Evolutionary conservation across 2,888 invertebrate genomes (phyloP), one percentile per base, ranked within the genome.

Genomic region (Chirona hameri): DNA sequence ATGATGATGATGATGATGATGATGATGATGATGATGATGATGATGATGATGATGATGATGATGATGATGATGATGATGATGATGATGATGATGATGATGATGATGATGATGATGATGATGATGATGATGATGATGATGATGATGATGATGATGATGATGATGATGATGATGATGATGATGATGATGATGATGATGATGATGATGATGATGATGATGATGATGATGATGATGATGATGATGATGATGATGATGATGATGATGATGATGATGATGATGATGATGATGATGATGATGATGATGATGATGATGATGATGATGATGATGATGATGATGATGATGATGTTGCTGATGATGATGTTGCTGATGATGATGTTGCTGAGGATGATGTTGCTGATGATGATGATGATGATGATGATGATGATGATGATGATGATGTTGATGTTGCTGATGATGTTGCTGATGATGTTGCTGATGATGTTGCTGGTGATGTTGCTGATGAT

Each of bases 1-100:
- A 65, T 65, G 65, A 65, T 65, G 65, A 65, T 65, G 65, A 65
- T 65, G 65, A 65, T 65, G 65, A 65, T 65, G 65, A 65, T 65
- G 65, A 65, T 65, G 65, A 65, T 65, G 65, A 65, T 65, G 65
- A 65, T 65, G 65, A 65, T 65, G 65, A 65, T 65, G 65, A 65
- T 65, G 65, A 65, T 65, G 65, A 65, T 65, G 65, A 65, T 65
- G 65, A 65, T 65, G 65, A 65, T 65, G 65, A 65, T 65, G 65
- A 65, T 65, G 65, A 65, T 65, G 65, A 65, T 65, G 65, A 65
- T 65, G 65, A 65, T 65, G 65, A 65, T 65, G 65, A 65, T 65
- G 65, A 65, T 65, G 65, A 65, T 65, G n/a, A n/a, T 65, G 65
- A 65, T 65, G 65, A 65, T 65, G 65, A 65, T 65, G 65, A 65